Base-by-base conservation (phyloP, 2,888 invertebrate species). In the Caenorhabditis imperialis region DNA sequence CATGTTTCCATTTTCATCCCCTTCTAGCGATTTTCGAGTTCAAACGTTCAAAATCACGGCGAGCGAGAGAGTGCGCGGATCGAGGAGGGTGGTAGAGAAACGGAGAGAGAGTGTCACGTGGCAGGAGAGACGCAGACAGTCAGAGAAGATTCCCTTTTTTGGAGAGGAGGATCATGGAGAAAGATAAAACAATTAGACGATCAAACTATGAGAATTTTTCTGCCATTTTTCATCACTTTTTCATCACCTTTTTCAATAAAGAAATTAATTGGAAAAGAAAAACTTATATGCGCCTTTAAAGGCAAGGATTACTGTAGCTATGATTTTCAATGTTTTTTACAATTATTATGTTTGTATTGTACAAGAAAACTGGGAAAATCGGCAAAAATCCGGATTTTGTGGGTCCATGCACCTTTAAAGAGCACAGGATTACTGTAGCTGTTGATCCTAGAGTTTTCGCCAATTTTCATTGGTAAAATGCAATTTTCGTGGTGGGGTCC, bases 121-220 rank as follows among this genome's bases (percentile, higher is more conserved):
- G 47, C 63, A 7, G n/a, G n/a, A 23, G 47, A 53, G 48, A 63
- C 38, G 25, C 53, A 53, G 47, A 53, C 14, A 23, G 18, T 30
- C 18, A 42, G 33, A 42, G 51, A 35, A n/a, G 58, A 57, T 57
- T 57, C 18, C 35, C 20, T 37, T 16, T 38, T 35, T 16, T 23
- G 7, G 14, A 40, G 14, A 16, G 27, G 18, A 2, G 12, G 25
- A n/a, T 35, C 42, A 51, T 53, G 53, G 8, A 20, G 25, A 18
- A 37, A 63, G 54, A 63, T 54, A 54, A 54, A 54, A 54, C 45
- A 53, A 54, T 47, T 37, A 54, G 53, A 10, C 38, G 63, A 63
- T 63, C 63, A 63, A 63, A 63, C 63, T 38, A 63, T 54, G 45
- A 53, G 6, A 30, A 30, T 30, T n/a, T n/a, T n/a, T n/a, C n/a